These are phyloP conservation scores for Athalia circularis DNA, from an alignment of 2,888 invertebrate genomes.

Conservation along the genomic window DNA sequence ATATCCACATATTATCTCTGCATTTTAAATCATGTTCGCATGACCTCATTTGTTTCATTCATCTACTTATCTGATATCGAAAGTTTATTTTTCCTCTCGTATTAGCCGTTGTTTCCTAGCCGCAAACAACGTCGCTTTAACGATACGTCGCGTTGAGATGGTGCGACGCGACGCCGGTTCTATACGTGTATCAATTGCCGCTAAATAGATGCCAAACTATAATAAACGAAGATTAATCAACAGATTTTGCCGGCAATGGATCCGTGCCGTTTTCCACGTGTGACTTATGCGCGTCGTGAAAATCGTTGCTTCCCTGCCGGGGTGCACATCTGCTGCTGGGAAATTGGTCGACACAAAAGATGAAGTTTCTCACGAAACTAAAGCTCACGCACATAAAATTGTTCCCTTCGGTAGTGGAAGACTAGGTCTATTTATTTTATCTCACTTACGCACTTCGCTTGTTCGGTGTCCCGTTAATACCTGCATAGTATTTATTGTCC, in stretches of 20 bases:
- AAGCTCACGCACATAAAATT: too few species aligned
- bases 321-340: too few species aligned
- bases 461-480: too few species aligned
- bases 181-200: constrained; percentile 60
- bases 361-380: too few species aligned
- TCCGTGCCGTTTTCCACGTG: background rate
- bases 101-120: background rate
- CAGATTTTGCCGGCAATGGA: constrained; percentile 22
- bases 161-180: constrained; percentile 57
- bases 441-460: too few species aligned
- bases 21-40: too few species aligned
- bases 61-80: background rate
- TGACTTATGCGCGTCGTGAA: background rate
- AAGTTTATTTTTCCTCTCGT: background rate
- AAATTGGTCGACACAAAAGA: too few species aligned
- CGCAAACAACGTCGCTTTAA: too few species aligned
- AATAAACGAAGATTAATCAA: constrained; percentile 19
- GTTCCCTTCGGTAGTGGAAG: too few species aligned
- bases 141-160: constrained; percentile 35
- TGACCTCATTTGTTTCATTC: background rate
- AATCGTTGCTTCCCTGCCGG: background rate
- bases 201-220: constrained; percentile 65
- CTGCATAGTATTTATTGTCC: too few species aligned
- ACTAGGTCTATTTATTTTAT: too few species aligned
- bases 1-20: too few species aligned